Evolutionary conservation across 1,140 invertebrate species (phyloP).

Genomic region (Nautilus pompilius): DNA sequence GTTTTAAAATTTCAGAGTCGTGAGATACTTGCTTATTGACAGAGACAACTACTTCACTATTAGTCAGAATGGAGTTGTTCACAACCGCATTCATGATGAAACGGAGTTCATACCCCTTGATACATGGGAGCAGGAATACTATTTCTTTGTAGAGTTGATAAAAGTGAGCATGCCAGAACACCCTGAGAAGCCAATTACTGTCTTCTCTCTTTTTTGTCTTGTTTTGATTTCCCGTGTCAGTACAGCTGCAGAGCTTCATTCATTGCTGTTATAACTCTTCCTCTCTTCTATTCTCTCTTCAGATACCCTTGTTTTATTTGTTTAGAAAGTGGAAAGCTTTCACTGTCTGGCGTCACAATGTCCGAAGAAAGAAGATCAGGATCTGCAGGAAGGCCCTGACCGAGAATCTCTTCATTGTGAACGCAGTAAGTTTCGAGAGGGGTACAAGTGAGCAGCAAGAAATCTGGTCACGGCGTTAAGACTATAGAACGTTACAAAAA

Average conservation of each 20-base stretch:
- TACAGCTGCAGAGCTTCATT: too few relatives aligned
- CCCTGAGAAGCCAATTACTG: too few relatives aligned
- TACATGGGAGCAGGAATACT: constrained; percentile 50
- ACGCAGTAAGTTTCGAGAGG: too few relatives aligned
- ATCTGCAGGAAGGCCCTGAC: constrained; percentile 62
- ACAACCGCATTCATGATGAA: constrained; percentile 51
- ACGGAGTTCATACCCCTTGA: constrained; percentile 52
- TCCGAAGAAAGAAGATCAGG: constrained; percentile 67
- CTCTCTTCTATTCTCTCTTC: constrained; percentile 17
- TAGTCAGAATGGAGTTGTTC: constrained; percentile 46
- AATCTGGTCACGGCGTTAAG: too few relatives aligned
- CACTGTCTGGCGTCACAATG: constrained; percentile 74
- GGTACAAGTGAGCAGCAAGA: too few relatives aligned
- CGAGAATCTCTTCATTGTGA: constrained; percentile 70
- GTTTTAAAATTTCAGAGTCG: constrained; percentile 33
- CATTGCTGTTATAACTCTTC: background rate
- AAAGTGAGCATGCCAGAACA: constrained; percentile 40
- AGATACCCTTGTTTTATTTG: constrained; percentile 70
- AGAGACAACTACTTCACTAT: constrained; percentile 53
- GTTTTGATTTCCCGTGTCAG: too few relatives aligned
- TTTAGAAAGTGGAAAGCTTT: constrained; percentile 81
- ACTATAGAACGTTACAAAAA: too few relatives aligned
- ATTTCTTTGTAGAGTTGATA: constrained; percentile 47
- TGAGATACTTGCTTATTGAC: constrained; percentile 47
- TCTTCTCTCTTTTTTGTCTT: too few relatives aligned